Evolutionary conservation across 2,888 invertebrate species (phyloP).

Genomic region (Nectonema munidae): DNA sequence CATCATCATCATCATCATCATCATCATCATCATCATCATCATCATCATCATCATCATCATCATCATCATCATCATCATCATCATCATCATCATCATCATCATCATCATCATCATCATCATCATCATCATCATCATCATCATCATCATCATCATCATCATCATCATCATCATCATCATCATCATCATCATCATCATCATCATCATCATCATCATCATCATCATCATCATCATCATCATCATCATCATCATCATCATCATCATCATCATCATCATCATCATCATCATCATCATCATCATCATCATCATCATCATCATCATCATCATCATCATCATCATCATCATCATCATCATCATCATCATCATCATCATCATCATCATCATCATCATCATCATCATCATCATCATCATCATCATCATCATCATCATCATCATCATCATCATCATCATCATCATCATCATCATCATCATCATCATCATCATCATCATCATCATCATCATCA

Average conservation of each 20-base stretch:
- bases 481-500: slow-evolving; percentile 1
- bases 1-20: slow-evolving; percentile 1
- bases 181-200: not conserved
- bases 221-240: slow-evolving; percentile 1
- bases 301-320: slow-evolving; percentile 1
- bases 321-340: slow-evolving; percentile 7
- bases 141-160: slow-evolving; percentile 6
- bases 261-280: slow-evolving; percentile 1
- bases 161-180: slow-evolving; percentile 2
- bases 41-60: slow-evolving; percentile 1
- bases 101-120: slow-evolving; percentile 1
- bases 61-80: slow-evolving; percentile 2
- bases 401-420: slow-evolving; percentile 2
- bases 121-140: slow-evolving; percentile 1
- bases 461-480: slow-evolving; percentile 1
- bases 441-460: slow-evolving; percentile 7
- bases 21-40: slow-evolving; percentile 2
- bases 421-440: slow-evolving; percentile 1
- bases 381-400: slow-evolving; percentile 1
- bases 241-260: slow-evolving; percentile 6
- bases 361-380: slow-evolving; percentile 7
- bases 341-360: not conserved
- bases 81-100: slow-evolving; percentile 6
- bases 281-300: slow-evolving; percentile 1
- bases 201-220: slow-evolving; percentile 6